Evolutionary conservation across 2,113 vertebrate genomes (phyloP), one percentile per base, ranked within the genome.

Genomic region (Colistium nudipinnis): DNA sequence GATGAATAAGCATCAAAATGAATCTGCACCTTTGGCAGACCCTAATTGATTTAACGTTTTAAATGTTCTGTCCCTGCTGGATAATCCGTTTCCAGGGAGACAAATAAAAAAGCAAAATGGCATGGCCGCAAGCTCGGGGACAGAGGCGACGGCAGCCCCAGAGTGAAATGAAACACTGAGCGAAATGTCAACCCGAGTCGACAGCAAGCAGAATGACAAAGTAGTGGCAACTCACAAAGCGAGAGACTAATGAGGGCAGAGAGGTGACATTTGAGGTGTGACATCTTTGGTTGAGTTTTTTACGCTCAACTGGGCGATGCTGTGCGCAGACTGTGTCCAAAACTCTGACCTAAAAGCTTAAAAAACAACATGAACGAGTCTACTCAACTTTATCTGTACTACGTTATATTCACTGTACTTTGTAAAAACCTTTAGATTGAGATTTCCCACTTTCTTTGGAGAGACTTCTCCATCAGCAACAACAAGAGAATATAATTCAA

Each of bases 31-130:
- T 78, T 72, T 56, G 70, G 76, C 31, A 30, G 47, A 52, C 27
- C 11, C n/a, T 75, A 84, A 87, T 82, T 82, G 78, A 87, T 89
- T 79, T 82, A 74, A 62, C 59, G 67, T 61, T 78, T 78, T 74
- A 64, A 79, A 84, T 72, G 83, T 73, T 84, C 75, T 68, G 76
- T 74, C 51, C 73, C 47, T 62, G 61, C 63, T 35, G 56, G 62
- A 70, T 71, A 76, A 78, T 85, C 64, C 36, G 70, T 80, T 82
- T 78, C 59, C 64, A 80, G 67, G 39, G 62, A 76, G 74, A 82
- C 74, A 73, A 64, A 83, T 80, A 76, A 64, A 83, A 82, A 76
- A 80, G 72, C 85, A 70, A 85, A 77, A 77, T 41, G 69, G 39
- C 63, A 67, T 2, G 45, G 62, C 62, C 70, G 83, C 45, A 68